Evolutionary conservation across 2,888 invertebrate genomes (phyloP).

Genomic region (Diaperis boleti): DNA sequence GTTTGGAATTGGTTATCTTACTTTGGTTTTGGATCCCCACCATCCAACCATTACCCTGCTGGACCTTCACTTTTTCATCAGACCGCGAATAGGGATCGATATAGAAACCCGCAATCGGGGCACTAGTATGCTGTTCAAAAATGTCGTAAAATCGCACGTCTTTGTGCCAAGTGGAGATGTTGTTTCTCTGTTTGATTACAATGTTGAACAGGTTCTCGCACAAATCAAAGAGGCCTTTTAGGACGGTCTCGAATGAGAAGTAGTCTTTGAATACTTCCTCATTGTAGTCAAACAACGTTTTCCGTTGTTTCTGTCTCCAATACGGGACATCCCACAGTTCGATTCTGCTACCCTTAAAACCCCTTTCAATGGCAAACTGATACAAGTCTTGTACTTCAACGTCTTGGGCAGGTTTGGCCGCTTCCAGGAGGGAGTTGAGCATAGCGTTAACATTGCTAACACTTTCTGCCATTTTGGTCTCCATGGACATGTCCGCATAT

Average conservation of each 20-base stretch:
- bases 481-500: constrained; percentile 90
- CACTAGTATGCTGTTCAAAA: constrained; percentile 74
- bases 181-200: constrained; percentile 75
- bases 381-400: constrained; percentile 79
- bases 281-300: constrained; percentile 75
- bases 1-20: constrained; percentile 73
- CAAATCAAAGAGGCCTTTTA: constrained; percentile 82
- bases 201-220: constrained; percentile 84
- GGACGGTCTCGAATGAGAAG: constrained; percentile 85
- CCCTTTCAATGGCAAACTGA: constrained; percentile 79
- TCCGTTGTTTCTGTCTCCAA: constrained; percentile 84
- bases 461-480: constrained; percentile 92
- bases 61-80: constrained; percentile 73
- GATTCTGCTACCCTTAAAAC: constrained; percentile 74
- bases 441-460: constrained; percentile 80
- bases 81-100: constrained; percentile 83
- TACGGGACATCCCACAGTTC: constrained; percentile 89
- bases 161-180: constrained; percentile 84
- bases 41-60: constrained; percentile 80
- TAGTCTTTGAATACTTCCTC: constrained; percentile 81
- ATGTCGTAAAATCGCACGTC: constrained; percentile 88
- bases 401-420: constrained; percentile 81
- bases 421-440: constrained; percentile 75
- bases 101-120: constrained; percentile 85
- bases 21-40: constrained; percentile 83